Conservation (phyloP, 2,888 invertebrate species). For the Ypsolopha scabrella region DNA sequence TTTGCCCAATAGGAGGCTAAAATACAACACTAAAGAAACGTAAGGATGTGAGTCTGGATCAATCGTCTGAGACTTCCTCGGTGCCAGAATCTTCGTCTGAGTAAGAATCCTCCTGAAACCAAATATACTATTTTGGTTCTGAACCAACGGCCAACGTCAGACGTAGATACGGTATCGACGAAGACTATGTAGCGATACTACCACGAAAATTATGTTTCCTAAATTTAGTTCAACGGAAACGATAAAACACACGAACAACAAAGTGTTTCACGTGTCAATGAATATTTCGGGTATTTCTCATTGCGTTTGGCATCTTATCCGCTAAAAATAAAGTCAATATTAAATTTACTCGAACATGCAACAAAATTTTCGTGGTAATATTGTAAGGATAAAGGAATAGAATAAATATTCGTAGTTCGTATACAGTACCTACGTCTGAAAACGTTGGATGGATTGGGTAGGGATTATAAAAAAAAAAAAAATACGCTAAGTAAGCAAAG, state of each 20-base stretch:
- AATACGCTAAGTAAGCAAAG: constrained; percentile 28
- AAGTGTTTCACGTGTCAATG: too few species aligned
- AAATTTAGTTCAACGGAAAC: too few species aligned
- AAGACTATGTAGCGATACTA: background rate
- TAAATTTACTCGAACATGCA: background rate
- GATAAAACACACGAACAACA: too few species aligned
- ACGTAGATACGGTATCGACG: constrained; percentile 41
- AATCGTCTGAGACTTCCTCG: constrained; percentile 62
- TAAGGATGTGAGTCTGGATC: constrained; percentile 23
- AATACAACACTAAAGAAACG: background rate
- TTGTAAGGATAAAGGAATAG: background rate
- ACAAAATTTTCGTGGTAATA: constrained; percentile 2
- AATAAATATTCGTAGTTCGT: constrained; percentile 4
- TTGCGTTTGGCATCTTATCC: too few species aligned
- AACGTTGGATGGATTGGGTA: constrained; percentile 11
- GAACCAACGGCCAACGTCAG: constrained; percentile 21
- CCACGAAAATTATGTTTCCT: background rate
- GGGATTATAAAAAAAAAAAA: constrained; percentile 21
- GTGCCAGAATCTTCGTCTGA: constrained; percentile 63
- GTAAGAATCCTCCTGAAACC: constrained; percentile 67
- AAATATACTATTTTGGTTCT: constrained; percentile 54
- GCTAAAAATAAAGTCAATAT: too few species aligned
- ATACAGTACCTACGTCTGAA: constrained; percentile 51
- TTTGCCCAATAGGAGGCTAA: background rate
- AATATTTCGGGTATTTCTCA: too few species aligned